phyloP scores from a whole-genome alignment of 1,140 invertebrate species.

The Bombus superbus region DNA sequence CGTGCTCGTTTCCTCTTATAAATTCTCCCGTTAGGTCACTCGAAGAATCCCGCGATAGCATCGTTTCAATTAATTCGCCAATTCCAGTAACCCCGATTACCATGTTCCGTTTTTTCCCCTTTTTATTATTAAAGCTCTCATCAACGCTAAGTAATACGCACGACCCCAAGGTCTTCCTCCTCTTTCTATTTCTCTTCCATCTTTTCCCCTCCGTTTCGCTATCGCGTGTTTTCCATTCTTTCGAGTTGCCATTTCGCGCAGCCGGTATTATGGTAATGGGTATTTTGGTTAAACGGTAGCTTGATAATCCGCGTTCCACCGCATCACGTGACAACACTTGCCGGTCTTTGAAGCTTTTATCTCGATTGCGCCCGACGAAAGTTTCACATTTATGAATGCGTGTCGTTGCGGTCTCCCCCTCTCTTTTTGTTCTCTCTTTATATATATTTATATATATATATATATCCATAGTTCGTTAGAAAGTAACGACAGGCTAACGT shows the following conservation, averaged over 20 bases:
- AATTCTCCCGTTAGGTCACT: background rate
- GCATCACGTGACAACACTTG: constrained; percentile 40
- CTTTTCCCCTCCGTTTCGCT: background rate
- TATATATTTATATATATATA: background rate
- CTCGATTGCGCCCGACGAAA: constrained; percentile 44
- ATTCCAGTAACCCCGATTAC: background rate
- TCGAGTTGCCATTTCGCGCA: constrained; percentile 21
- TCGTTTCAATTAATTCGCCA: constrained; percentile 1
- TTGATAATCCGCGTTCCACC: constrained; percentile 38
- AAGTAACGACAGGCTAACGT: constrained; percentile 45
- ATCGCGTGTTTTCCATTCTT: constrained; percentile 19
- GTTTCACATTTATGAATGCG: constrained; percentile 42
- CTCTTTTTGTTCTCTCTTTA: background rate
- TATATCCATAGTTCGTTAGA: constrained; percentile 25
- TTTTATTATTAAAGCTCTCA: background rate
- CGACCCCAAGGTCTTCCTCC: background rate
- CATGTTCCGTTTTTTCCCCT: background rate
- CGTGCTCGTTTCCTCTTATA: background rate
- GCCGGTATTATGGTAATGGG: constrained; percentile 43
- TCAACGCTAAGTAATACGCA: constrained; percentile 34
- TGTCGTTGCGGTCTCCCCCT: background rate
- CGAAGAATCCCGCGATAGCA: too few species aligned
- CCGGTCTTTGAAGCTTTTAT: constrained; percentile 51
- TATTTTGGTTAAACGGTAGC: constrained; percentile 48
- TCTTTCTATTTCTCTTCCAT: background rate